phyloP scores from a whole-genome alignment of 2,797 vertebrate genomes.

The Sarcophilus harrisii region DNA sequence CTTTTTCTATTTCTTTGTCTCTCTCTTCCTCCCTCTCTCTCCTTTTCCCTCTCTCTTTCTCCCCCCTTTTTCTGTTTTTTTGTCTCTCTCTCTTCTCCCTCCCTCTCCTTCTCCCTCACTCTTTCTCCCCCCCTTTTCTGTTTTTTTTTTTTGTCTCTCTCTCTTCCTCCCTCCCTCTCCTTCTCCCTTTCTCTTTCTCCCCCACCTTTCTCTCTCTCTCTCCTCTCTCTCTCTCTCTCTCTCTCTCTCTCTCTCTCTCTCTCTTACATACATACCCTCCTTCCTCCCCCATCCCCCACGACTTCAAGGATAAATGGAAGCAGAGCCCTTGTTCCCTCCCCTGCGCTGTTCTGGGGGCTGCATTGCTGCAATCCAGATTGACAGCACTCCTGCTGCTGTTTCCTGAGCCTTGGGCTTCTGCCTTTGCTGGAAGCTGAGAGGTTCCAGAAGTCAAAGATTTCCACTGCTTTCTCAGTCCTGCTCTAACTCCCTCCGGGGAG shows the following conservation, averaged over 20 bases:
- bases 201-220: background rate
- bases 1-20: too few relatives aligned
- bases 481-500: background rate
- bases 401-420: background rate
- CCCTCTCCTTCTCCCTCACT: too few relatives aligned
- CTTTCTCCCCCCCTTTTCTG: too few relatives aligned
- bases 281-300: conserved; percentile 9
- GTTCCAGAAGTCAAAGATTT: background rate
- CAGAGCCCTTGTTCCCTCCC: background rate
- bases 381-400: background rate
- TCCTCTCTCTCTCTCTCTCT: background rate
- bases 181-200: too few relatives aligned
- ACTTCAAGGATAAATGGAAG: background rate
- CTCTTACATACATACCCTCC: background rate
- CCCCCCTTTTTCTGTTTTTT: background rate
- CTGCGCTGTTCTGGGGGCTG: background rate
- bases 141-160: too few relatives aligned
- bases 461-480: background rate
- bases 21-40: background rate
- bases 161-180: background rate
- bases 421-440: background rate
- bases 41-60: too few relatives aligned
- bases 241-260: background rate
- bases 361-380: conserved; percentile 1
- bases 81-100: background rate